These are phyloP conservation scores for Drosophila parabipectinata DNA, from an alignment of 1,140 invertebrate genomes.

Conservation along the genomic window DNA sequence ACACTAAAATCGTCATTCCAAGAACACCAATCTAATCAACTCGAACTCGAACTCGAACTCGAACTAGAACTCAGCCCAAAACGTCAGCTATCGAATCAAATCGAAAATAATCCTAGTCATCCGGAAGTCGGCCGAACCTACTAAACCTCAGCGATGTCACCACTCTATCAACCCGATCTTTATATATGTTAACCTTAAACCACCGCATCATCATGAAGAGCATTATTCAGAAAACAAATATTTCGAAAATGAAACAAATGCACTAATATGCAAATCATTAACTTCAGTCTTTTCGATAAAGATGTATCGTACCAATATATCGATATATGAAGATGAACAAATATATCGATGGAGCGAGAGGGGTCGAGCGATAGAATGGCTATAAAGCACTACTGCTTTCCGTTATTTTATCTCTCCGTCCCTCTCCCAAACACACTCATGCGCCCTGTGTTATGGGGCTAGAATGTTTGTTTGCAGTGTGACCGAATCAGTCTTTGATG, in stretches of 20 bases:
- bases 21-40: conserved; percentile 54
- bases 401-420: conserved; percentile 9
- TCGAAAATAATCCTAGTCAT: conserved; percentile 48
- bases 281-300: conserved; percentile 19
- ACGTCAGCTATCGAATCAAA: conserved; percentile 45
- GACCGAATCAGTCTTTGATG: conserved; percentile 37
- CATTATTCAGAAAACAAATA: conserved; percentile 36
- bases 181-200: conserved; percentile 48
- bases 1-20: conserved; percentile 58
- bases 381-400: background rate
- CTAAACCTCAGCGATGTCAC: conserved; percentile 61
- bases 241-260: conserved; percentile 14
- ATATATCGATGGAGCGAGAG: conserved; percentile 25
- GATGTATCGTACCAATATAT: conserved; percentile 5
- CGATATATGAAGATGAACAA: background rate
- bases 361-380: conserved; percentile 4
- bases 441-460: background rate
- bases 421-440: background rate
- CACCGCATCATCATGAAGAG: conserved; percentile 58
- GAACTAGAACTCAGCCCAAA: background rate
- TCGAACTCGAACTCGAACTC: conserved; percentile 2
- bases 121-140: conserved; percentile 45
- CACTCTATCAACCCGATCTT: conserved; percentile 50
- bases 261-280: conserved; percentile 3
- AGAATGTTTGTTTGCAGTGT: conserved; percentile 15